Conservation (phyloP, 1,140 invertebrate species). For the Pinna nobilis region DNA sequence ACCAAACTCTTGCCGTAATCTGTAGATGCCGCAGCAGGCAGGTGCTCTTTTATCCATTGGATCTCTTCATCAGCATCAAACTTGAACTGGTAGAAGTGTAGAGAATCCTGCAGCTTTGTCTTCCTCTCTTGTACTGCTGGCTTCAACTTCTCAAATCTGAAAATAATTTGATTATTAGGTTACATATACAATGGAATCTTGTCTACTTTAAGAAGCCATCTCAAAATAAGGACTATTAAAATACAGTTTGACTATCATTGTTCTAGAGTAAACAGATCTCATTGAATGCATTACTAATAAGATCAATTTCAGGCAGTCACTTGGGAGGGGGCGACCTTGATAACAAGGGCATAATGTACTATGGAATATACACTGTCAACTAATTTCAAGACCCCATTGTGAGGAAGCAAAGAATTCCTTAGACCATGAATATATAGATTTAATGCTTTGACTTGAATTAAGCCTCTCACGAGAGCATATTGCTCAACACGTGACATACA, state of each 20-base stretch:
- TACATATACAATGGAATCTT: not conserved
- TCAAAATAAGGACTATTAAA: not conserved
- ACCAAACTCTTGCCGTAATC: conserved; percentile 84
- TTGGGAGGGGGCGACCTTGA: too few species aligned
- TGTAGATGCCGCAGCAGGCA: conserved; percentile 86
- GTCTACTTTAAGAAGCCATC: not conserved
- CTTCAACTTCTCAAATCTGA: conserved; percentile 74
- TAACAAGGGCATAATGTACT: too few species aligned
- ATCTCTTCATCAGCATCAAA: conserved; percentile 95
- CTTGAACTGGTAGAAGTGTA: conserved; percentile 93
- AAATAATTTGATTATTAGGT: too few species aligned
- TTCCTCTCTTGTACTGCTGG: conserved; percentile 79
- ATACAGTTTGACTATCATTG: not conserved
- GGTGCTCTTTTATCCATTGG: conserved; percentile 96
- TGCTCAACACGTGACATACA: too few species aligned
- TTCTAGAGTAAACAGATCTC: not conserved
- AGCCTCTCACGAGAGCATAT: too few species aligned
- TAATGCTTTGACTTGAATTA: too few species aligned
- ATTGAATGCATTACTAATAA: not conserved
- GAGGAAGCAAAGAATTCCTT: too few species aligned
- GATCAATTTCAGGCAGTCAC: too few species aligned
- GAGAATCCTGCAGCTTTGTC: conserved; percentile 89
- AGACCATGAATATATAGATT: too few species aligned
- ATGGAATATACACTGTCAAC: too few species aligned
- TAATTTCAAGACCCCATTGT: too few species aligned